Base-by-base conservation (phyloP, 2,888 invertebrate genomes). In the Agrotis clavis region DNA sequence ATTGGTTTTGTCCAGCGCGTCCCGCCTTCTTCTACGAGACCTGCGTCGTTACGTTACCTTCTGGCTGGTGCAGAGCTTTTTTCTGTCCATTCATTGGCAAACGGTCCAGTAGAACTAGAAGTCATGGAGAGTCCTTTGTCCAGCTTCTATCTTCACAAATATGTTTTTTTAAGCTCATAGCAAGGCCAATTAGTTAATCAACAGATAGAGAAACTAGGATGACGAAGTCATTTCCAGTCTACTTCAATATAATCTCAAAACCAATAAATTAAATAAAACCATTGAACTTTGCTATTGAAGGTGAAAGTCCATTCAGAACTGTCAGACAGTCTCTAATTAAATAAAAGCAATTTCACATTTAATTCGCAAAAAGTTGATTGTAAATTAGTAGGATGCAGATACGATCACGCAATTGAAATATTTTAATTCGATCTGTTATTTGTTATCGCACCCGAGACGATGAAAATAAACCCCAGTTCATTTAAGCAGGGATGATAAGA, bases 381-480 rank as follows among this genome's bases (percentile, higher is more conserved):
- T 83, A 87, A 88, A 84, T 85, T 83, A 79, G 71, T 84, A 74
- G 75, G 66, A 77, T 61, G 61, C 57, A 71, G 89, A 91, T 91
- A 89, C 71, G 79, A 90, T 90, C 89, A 76, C 62, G 79, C 75
- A 77, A 79, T 83, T 85, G 82, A 86, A 84, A 87, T 86, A 88
- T 88, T 90, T 90, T 90, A 90, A 90, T 90, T 90, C 83, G 76
- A 85, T 71, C 86, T 88, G 89, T 90, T 88, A 83, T 81, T 86
- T 79, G 56, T 85, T 79, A 83, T 86, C 84, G 84, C 67, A 74
- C 71, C 57, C 70, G 74, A 79, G 74, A 80, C 72, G 80, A 81
- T 80, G 82, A 84, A 86, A 87, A 88, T 85, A 86, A 84, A 85
- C 82, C 78, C 78, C 75, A 77, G 62, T 86, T 82, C 74, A 85